phyloP scores from a whole-genome alignment of 2,113 vertebrate genomes.

The Odocoileus virginianus region DNA sequence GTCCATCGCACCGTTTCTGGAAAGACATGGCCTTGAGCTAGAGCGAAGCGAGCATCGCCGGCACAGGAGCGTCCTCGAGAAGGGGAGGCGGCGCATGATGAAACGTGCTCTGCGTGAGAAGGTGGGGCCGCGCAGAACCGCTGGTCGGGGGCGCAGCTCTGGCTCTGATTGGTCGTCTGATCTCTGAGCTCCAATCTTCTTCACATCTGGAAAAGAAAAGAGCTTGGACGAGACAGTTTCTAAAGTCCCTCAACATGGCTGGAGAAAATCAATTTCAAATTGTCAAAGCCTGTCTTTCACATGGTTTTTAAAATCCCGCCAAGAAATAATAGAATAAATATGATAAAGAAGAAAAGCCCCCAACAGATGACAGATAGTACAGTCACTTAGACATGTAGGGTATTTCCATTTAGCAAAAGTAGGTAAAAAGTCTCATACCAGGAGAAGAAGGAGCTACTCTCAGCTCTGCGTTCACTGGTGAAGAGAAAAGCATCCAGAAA shows the following conservation, averaged over 20 bases:
- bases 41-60: not conserved
- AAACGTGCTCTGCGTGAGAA: fast-evolving
- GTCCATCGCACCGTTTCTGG: not conserved
- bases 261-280: not conserved
- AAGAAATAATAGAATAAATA: not conserved
- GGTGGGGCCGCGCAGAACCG: fast-evolving
- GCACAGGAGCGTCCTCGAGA: fast-evolving
- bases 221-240: too few species aligned
- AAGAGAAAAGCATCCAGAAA: not conserved
- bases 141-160: not conserved
- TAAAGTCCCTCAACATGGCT: not conserved
- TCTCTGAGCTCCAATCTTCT: not conserved
- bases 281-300: not conserved
- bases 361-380: not conserved
- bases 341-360: not conserved
- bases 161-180: not conserved
- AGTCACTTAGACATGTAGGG: not conserved
- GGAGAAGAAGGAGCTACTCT: not conserved
- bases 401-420: not conserved
- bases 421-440: not conserved
- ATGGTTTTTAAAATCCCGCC: not conserved
- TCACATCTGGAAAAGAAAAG: not conserved
- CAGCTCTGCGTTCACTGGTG: too few species aligned
- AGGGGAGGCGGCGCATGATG: too few species aligned
- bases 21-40: not conserved